phyloP scores from a whole-genome alignment of 30 jellyfish, hydroid and myxozoan species.

The Hydractinia symbiolongicarpus region DNA sequence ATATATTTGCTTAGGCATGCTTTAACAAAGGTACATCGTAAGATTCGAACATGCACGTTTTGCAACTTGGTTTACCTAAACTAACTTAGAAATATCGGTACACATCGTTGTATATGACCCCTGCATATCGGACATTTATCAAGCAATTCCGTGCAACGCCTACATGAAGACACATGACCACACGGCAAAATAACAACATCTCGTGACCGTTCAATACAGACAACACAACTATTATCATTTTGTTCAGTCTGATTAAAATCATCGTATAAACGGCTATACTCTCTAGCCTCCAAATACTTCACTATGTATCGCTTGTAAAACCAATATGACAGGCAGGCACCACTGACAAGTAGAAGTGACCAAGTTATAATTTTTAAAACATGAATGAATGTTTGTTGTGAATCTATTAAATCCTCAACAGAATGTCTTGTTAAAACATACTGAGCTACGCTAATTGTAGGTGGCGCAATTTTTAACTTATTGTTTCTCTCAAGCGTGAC shows the following conservation, averaged over 20 bases:
- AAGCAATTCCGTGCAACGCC: conserved; percentile 35
- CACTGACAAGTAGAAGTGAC: conserved; percentile 30
- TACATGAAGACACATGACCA: conserved; percentile 76
- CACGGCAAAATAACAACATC: conserved; percentile 69
- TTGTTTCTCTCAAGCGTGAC: conserved; percentile 27
- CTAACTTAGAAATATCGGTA: conserved; percentile 42
- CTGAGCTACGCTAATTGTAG: conserved; percentile 36
- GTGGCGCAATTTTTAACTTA: conserved; percentile 15
- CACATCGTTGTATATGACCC: conserved; percentile 33
- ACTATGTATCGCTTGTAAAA: conserved; percentile 24
- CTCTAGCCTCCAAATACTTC: conserved; percentile 7
- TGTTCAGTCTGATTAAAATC: conserved; percentile 19
- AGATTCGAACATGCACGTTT: no score
- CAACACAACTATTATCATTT: conserved; percentile 49
- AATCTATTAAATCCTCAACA: conserved; percentile 30
- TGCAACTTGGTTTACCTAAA: not conserved
- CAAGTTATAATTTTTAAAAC: conserved; percentile 32
- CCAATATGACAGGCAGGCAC: conserved; percentile 46
- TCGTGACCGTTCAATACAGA: conserved; percentile 60
- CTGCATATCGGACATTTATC: conserved; percentile 71
- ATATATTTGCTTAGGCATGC: no score
- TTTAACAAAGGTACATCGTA: no score
- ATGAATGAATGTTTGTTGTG: conserved; percentile 10
- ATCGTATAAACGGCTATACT: not conserved
- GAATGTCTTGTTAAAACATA: conserved; percentile 54